These are phyloP conservation scores for Subacronicta megacephala DNA, from an alignment of 2,888 invertebrate genomes.

Conservation along the genomic window DNA sequence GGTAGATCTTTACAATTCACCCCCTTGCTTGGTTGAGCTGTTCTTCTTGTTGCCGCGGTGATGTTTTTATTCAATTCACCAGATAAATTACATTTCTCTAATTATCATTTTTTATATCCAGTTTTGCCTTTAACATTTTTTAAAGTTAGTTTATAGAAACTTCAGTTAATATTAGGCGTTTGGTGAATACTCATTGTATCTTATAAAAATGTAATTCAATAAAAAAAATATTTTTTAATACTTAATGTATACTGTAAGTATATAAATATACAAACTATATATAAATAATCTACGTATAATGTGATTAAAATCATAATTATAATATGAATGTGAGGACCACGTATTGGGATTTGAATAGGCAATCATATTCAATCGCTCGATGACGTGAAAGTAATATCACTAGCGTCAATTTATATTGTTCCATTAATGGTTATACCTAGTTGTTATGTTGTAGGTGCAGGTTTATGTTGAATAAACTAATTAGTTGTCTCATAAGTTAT, in stretches of 20 bases:
- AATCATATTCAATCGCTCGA: constrained; percentile 21
- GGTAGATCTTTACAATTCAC: constrained; percentile 72
- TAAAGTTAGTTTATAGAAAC: constrained; percentile 13
- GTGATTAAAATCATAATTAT: constrained; percentile 42
- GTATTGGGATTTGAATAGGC: constrained; percentile 37
- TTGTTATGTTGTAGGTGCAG: neutral
- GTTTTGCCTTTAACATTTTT: no score
- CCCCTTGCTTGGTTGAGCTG: constrained; percentile 65
- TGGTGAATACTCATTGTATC: no score
- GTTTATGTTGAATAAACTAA: constrained; percentile 1
- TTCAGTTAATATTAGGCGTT: no score
- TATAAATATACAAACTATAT: no score
- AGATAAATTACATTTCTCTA: constrained; percentile 59
- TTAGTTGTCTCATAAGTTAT: neutral
- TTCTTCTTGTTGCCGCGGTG: constrained; percentile 65
- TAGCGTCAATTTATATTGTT: constrained; percentile 4
- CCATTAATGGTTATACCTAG: neutral
- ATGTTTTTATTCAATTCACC: constrained; percentile 72
- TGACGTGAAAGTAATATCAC: constrained; percentile 14
- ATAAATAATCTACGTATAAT: no score
- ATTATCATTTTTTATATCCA: constrained; percentile 64
- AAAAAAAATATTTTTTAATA: constrained; percentile 21
- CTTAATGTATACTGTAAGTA: no score
- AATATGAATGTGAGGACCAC: constrained; percentile 32
- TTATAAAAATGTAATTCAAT: constrained; percentile 27